Percentiles rank a stretch among this genome's conserved stretches.
Conservation (phyloP, 2,888 invertebrate species). For the Uloborus plumipes region DNA sequence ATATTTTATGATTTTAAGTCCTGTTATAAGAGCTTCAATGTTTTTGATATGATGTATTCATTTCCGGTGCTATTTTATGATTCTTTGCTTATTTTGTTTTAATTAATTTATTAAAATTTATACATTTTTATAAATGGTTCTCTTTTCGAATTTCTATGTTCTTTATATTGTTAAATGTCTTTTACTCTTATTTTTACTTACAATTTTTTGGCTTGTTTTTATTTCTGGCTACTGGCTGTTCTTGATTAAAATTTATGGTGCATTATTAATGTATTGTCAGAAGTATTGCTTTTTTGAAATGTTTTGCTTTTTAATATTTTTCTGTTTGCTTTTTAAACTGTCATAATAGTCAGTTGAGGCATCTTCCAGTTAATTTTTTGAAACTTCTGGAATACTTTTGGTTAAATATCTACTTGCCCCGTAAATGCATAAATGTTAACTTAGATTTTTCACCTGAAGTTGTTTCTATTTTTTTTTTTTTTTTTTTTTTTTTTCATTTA, state of each 20-base stretch:
- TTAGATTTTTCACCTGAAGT: too few relatives aligned
- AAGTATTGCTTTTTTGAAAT: neutral
- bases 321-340: neutral
- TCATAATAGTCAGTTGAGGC: neutral
- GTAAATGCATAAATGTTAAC: too few relatives aligned
- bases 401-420: too few relatives aligned
- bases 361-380: constrained; percentile 1
- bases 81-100: too few relatives aligned
- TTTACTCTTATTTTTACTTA: neutral
- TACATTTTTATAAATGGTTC: neutral
- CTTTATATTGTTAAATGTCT: neutral
- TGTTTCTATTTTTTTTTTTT: too few relatives aligned
- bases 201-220: too few relatives aligned
- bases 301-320: neutral
- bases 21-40: too few relatives aligned
- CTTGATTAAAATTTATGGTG: neutral
- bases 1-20: too few relatives aligned
- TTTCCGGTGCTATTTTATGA: too few relatives aligned
- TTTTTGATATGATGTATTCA: too few relatives aligned
- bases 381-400: constrained; percentile 7
- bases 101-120: too few relatives aligned
- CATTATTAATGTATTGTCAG: neutral
- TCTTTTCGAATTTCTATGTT: neutral
- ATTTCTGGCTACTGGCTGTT: neutral
- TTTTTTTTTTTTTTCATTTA: too few relatives aligned